Evolutionary conservation across 2,797 vertebrate genomes (phyloP), one percentile per base, ranked within the genome.

Genomic region (Chloroceryle inda): DNA sequence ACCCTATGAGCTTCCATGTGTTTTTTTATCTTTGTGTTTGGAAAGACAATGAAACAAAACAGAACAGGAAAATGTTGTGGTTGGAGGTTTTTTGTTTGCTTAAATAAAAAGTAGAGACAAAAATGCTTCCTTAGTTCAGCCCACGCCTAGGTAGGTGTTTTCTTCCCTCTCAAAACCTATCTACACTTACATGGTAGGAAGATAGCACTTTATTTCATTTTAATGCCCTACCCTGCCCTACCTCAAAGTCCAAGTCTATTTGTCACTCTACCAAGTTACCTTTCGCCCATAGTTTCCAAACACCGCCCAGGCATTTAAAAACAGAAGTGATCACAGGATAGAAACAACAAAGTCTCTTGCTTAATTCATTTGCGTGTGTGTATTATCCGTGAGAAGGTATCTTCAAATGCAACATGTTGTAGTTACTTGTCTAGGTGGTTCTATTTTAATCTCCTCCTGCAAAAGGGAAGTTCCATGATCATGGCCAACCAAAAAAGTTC

Each of bases 401-500:
- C 81, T 96, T 29, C 52, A 63, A 52, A 72, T 49, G 45, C 58
- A 80, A 6, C 33, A 50, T 0, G 0, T 23, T 66, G 29, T 52
- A 76, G n/a, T 67, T 92, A 37, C 50, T 66, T 92, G 88, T 82
- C 69, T 27, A 21, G 37, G 67, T 67, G 56, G 40, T 85, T 95
- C 95, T 95, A 67, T 90, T 96, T 96, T 96, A 92, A 71, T 96
- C 67, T 64, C n/a, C 45, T 85, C 27, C 37, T 90, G 69, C 73
- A 66, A 56, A 71, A 93, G 59, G 69, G 80, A 90, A 88, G 83
- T 95, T 53, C 80, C 59, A 37, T 79, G 74, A 73, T 69, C 18
- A 3, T 33, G 33, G 38, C 67, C 66, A 86, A 31, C 23, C 20
- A 24, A 49, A 52, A 42, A 84, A 26, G n/a, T 82, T 92, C 76